Base-by-base conservation (phyloP, 2,888 invertebrate genomes). In the Melitaea athalia region DNA sequence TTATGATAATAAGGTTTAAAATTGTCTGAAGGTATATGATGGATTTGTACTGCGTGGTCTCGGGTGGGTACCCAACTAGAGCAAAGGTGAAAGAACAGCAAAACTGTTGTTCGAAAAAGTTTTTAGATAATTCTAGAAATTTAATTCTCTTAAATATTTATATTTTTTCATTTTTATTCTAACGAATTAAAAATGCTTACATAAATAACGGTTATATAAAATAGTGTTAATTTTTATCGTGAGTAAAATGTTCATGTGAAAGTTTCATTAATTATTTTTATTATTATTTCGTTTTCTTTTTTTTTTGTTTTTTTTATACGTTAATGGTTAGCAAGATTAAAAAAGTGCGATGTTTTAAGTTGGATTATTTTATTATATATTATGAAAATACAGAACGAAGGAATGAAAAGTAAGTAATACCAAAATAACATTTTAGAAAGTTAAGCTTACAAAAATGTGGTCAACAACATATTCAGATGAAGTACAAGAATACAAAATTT, bases 81-180 rank as follows among this genome's bases (percentile, higher is more conserved):
- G 85, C 92, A 91, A 88, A 92, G 92, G 91, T 92, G 91, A 92
- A 91, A 92, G 92, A 92, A 77, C 77, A 77, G 62, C 53, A 31
- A 55, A 67, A 67, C 42, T 66, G 66, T 55, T 42, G 47, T 55
- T 47, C 38, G 47, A 57, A 57, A 42, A 57, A 42, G 10, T 38
- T 57, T 38, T 57, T 57, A 57, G n/a, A 57, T 12, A 7, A 31
- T 55, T 55, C 7, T 55, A 55, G 33, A 55, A 55, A 55, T 33
- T 14, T 33, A 55, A 53, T 12, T 24, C 3, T 52, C 17, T 12
- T n/a, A 55, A 55, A 53, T 14, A 14, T 10, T 12, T 52, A 3
- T 15, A 10, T 24, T 55, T 55, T 55, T 33, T 24, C n/a, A 55
- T 14, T 14, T 33, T 33, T 49, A 49, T n/a, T 49, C 14, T 3